Percentiles rank a stretch among this genome's conserved stretches.
These are phyloP conservation scores for Dendrolimus punctatus DNA, from an alignment of 1,140 invertebrate species.

Conservation along the genomic window DNA sequence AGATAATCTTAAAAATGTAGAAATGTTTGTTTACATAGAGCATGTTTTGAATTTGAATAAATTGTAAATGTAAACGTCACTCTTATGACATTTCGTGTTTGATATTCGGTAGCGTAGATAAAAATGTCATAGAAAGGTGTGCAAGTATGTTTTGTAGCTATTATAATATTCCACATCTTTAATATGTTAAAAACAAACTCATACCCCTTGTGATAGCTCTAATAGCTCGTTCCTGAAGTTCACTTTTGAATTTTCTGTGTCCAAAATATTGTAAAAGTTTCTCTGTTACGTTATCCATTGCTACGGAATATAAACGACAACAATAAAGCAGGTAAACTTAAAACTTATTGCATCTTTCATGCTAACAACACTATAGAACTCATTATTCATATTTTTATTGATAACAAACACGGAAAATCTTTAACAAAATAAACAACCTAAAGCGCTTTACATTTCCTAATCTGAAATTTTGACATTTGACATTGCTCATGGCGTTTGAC, in stretches of 20 bases:
- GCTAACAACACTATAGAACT: too few species aligned
- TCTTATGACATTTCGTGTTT: too few species aligned
- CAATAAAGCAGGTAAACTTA: slow-evolving; percentile 14
- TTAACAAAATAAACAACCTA: too few species aligned
- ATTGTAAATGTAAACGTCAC: not conserved
- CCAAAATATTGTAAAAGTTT: slow-evolving; percentile 70
- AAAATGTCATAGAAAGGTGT: slow-evolving; percentile 4
- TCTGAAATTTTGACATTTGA: too few species aligned
- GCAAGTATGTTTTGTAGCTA: slow-evolving; percentile 2
- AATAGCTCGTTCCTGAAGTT: slow-evolving; percentile 70
- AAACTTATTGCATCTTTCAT: not conserved
- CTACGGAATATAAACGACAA: slow-evolving; percentile 8
- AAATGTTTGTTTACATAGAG: too few species aligned
- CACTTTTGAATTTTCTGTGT: slow-evolving; percentile 71
- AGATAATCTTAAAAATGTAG: too few species aligned
- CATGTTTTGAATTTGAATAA: not conserved
- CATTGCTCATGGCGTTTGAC: too few species aligned
- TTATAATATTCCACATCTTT: too few species aligned
- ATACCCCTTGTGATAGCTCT: slow-evolving; percentile 68
- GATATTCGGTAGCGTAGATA: too few species aligned
- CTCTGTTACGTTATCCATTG: slow-evolving; percentile 60
- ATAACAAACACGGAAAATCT: too few species aligned
- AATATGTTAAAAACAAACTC: not conserved
- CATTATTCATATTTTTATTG: too few species aligned
- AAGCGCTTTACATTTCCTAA: too few species aligned